Percentiles rank a stretch among this genome's conserved stretches.
Evolutionary conservation across 2,113 vertebrate species (phyloP).

Genomic region (Campylorhamphus procurvoides): DNA sequence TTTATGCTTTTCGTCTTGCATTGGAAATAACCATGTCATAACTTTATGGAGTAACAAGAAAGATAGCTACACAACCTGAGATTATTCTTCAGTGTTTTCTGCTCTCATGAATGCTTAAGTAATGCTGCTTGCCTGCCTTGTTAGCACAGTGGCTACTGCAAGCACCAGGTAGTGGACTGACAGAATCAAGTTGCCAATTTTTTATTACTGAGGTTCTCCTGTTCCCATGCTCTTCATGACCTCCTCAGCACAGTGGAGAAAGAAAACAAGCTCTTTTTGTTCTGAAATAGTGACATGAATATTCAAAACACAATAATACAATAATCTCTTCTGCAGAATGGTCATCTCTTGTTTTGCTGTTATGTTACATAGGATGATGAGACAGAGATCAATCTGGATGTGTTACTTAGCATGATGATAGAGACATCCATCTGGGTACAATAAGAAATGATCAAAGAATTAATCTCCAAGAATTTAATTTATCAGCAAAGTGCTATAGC

Average conservation of each 20-base stretch:
- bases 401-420: neutral
- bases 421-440: neutral
- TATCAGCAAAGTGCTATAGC: neutral
- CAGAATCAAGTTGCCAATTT: neutral
- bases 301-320: neutral
- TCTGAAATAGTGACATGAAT: neutral
- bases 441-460: neutral
- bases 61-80: neutral
- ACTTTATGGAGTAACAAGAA: neutral
- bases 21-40: neutral
- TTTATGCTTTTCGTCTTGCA: neutral
- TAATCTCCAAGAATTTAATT: neutral
- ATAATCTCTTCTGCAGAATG: neutral
- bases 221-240: accelerated
- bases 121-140: neutral
- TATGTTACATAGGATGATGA: neutral
- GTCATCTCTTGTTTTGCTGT: neutral
- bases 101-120: neutral
- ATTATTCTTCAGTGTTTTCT: neutral
- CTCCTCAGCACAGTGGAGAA: neutral
- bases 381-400: neutral
- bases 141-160: neutral
- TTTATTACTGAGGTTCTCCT: neutral
- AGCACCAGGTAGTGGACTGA: neutral
- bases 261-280: neutral